Conservation (phyloP, 1,140 invertebrate species). For the Drosophila micromelanica region DNA sequence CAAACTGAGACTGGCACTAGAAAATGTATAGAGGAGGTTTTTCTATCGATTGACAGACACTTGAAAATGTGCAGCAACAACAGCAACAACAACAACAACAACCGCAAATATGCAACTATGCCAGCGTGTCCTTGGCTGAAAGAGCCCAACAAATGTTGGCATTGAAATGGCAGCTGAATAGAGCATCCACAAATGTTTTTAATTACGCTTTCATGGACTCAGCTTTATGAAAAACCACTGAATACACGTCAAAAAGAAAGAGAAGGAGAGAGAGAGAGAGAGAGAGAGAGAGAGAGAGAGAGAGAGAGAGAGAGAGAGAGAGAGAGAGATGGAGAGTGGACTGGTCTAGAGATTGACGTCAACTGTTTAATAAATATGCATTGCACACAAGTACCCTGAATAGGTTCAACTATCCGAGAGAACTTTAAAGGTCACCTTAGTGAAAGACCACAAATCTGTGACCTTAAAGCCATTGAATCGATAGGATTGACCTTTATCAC, state of each 20-base stretch:
- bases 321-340: background rate
- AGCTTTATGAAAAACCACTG: slow-evolving; percentile 26
- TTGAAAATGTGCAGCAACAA: slow-evolving; percentile 2
- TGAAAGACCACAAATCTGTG: slow-evolving; percentile 10
- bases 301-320: slow-evolving; percentile 2
- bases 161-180: slow-evolving; percentile 36
- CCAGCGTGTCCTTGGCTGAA: slow-evolving; percentile 17
- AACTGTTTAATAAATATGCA: background rate
- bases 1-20: background rate
- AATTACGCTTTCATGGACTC: slow-evolving; percentile 46
- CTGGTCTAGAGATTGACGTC: background rate
- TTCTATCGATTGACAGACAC: slow-evolving; percentile 35
- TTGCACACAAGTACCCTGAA: slow-evolving; percentile 10
- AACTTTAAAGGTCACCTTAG: slow-evolving; percentile 37
- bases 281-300: slow-evolving; percentile 1
- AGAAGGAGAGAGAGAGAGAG: background rate
- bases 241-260: slow-evolving; percentile 18
- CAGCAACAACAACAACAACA: background rate
- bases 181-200: slow-evolving; percentile 27
- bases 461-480: slow-evolving; percentile 33
- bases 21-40: slow-evolving; percentile 5
- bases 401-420: slow-evolving; percentile 10
- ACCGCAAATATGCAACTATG: background rate
- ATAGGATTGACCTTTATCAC: slow-evolving; percentile 1
- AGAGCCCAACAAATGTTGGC: slow-evolving; percentile 29